Conservation (phyloP, 2,113 vertebrate species). For the Porphyrio hochstetteri region DNA sequence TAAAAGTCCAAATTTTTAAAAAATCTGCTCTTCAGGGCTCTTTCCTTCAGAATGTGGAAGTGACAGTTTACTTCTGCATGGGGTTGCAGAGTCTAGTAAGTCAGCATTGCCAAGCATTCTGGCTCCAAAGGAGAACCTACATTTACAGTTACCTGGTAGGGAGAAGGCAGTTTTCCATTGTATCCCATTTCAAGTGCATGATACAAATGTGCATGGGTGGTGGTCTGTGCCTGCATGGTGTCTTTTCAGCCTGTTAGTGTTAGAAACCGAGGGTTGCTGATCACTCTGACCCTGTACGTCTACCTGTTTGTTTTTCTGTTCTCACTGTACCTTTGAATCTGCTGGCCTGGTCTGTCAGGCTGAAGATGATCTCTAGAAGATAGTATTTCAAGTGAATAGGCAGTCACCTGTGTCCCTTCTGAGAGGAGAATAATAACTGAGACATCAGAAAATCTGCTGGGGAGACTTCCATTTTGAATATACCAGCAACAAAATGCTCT, state of each 20-base stretch:
- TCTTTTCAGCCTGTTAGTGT: not conserved
- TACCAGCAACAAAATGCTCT: not conserved
- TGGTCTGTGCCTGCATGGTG: not conserved
- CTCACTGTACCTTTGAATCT: not conserved
- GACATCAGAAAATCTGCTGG: not conserved
- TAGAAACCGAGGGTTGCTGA: not conserved
- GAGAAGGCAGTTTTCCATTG: not conserved
- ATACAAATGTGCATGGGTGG: not conserved
- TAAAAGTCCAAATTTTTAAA: not conserved
- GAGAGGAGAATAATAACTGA: not conserved
- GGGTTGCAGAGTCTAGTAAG: not conserved
- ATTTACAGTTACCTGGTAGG: not conserved
- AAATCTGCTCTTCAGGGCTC: not conserved
- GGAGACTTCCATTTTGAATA: not conserved
- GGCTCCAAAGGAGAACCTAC: not conserved
- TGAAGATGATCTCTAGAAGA: not conserved
- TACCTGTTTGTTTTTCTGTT: not conserved
- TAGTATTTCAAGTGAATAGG: not conserved
- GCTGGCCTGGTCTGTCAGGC: not conserved
- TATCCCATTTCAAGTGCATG: accelerated
- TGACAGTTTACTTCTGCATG: not conserved
- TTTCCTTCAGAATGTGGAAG: not conserved
- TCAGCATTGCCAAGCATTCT: not conserved
- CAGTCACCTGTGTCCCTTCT: not conserved
- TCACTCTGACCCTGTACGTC: not conserved